phyloP scores from a whole-genome alignment of 2,797 vertebrate genomes.

The Pipistrellus kuhlii region DNA sequence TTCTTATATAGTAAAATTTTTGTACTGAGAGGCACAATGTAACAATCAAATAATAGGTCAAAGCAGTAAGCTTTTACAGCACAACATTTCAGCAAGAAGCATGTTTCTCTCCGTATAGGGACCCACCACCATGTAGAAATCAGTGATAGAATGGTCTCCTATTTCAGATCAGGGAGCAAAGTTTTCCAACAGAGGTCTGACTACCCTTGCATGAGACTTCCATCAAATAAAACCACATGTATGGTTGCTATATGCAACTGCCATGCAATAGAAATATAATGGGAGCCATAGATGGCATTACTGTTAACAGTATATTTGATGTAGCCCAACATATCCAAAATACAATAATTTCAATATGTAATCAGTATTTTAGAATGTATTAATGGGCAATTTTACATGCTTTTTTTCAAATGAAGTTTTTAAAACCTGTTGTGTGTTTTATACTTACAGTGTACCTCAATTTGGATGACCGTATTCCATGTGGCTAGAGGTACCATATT shows the following conservation, averaged over 20 bases:
- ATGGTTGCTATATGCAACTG: background rate
- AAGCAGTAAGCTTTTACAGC: slow-evolving; percentile 51
- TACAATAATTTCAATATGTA: background rate
- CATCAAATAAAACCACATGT: background rate
- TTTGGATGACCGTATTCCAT: background rate
- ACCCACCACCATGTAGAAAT: background rate
- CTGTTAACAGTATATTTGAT: slow-evolving; percentile 13
- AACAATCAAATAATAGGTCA: slow-evolving; percentile 70
- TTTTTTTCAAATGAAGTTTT: background rate
- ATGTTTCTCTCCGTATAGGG: slow-evolving; percentile 36
- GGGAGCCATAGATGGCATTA: background rate
- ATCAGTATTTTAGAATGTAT: background rate
- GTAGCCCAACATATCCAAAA: background rate
- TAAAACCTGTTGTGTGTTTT: background rate
- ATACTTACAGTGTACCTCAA: background rate
- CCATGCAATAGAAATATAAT: background rate
- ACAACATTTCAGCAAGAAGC: slow-evolving; percentile 24
- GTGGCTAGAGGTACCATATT: background rate
- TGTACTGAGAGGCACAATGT: slow-evolving; percentile 61
- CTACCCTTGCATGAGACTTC: background rate
- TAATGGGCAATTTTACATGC: background rate
- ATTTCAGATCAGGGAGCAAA: slow-evolving; percentile 55
- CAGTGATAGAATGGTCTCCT: background rate
- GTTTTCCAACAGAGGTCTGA: background rate
- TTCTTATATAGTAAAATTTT: slow-evolving; percentile 54